Conservation (phyloP, 2,113 vertebrate species). For the human region DNA sequence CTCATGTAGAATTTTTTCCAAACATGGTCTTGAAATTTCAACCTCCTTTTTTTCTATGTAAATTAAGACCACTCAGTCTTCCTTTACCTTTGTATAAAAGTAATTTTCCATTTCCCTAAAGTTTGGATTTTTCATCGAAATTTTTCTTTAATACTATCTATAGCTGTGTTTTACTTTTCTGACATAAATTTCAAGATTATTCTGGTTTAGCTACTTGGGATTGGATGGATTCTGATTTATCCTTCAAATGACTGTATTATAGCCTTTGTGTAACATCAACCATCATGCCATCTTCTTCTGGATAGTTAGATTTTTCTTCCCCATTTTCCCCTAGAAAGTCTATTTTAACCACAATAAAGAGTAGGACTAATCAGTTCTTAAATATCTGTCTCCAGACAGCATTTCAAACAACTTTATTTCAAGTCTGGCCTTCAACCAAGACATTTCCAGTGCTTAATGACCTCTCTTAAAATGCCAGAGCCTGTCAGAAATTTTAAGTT, state of each 20-base stretch:
- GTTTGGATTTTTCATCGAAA: neutral
- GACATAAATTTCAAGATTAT: neutral
- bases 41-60: fast-evolving
- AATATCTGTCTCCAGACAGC: neutral
- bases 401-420: neutral
- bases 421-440: slow-evolving; percentile 5
- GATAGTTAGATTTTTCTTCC: neutral
- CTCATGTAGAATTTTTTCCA: neutral
- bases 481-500: neutral
- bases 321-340: neutral
- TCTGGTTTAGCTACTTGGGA: neutral
- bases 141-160: neutral
- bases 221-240: neutral
- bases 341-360: neutral
- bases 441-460: neutral
- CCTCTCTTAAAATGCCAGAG: neutral
- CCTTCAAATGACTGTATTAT: neutral
- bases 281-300: neutral
- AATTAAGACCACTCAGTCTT: neutral
- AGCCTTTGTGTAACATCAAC: neutral
- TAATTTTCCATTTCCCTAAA: neutral
- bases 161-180: neutral
- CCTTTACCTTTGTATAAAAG: neutral
- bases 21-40: neutral
- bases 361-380: neutral